Conservation (phyloP, 2,888 invertebrate species). For the Limenitis camilla region DNA sequence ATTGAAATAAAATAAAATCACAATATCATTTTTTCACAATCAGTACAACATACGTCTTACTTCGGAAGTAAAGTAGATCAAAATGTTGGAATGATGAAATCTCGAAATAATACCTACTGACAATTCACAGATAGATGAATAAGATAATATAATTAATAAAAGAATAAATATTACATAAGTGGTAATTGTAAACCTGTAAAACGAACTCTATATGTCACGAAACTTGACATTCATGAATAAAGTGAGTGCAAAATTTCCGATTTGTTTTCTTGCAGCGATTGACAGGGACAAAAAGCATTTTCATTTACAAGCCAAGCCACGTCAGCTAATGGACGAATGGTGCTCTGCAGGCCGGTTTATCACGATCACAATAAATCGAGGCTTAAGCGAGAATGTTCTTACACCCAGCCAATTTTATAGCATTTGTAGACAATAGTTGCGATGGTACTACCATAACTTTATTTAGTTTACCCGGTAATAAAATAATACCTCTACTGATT, state of each 20-base stretch:
- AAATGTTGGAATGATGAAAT: too few species aligned
- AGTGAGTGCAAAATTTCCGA: conserved; percentile 20
- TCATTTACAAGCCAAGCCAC: conserved; percentile 36
- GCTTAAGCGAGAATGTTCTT: conserved; percentile 43
- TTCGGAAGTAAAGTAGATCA: too few species aligned
- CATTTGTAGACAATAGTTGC: conserved; percentile 18
- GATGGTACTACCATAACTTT: conserved; percentile 1
- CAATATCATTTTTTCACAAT: too few species aligned
- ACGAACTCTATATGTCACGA: neutral
- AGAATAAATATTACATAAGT: too few species aligned
- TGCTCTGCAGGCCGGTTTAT: conserved; percentile 54
- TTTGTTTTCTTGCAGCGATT: conserved; percentile 26
- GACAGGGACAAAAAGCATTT: conserved; percentile 37
- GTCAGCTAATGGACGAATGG: conserved; percentile 54
- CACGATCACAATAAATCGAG: conserved; percentile 60
- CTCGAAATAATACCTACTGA: too few species aligned
- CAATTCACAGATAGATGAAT: too few species aligned
- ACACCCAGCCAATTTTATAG: conserved; percentile 33
- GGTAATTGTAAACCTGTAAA: too few species aligned
- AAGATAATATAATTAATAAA: too few species aligned
- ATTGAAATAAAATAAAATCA: too few species aligned
- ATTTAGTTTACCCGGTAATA: neutral
- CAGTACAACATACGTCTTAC: too few species aligned
- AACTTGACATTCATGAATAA: conserved; percentile 12
- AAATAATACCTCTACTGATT: too few species aligned